Conservation (phyloP, 2,888 invertebrate species). For the Aphidius colemani region DNA sequence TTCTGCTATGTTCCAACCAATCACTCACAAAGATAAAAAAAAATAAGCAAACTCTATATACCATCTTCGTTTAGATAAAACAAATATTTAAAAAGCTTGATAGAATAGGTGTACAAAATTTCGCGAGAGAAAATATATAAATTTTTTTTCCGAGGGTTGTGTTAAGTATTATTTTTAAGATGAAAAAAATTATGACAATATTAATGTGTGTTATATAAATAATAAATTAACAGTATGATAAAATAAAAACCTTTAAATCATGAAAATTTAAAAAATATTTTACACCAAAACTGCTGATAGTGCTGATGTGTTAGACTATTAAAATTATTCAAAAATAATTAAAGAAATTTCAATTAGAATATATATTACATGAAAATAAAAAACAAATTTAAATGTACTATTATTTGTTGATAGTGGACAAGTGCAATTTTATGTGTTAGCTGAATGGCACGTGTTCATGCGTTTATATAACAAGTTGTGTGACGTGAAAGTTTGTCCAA, state of each 20-base stretch:
- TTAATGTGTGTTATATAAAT: too few species aligned
- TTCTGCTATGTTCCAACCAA: conserved; percentile 33
- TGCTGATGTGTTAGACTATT: too few species aligned
- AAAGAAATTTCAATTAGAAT: too few species aligned
- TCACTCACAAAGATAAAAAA: conserved; percentile 40
- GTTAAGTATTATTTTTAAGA: too few species aligned
- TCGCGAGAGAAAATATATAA: not conserved
- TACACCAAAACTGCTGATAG: too few species aligned
- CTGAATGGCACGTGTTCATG: conserved; percentile 56
- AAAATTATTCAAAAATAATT: too few species aligned
- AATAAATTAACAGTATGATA: too few species aligned
- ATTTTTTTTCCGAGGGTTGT: not conserved
- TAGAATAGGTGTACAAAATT: conserved; percentile 14
- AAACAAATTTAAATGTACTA: conserved; percentile 59
- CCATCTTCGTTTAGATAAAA: conserved; percentile 29
- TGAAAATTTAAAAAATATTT: too few species aligned
- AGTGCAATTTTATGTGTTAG: conserved; percentile 49
- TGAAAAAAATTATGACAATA: too few species aligned
- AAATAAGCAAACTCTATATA: conserved; percentile 6
- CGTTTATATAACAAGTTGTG: conserved; percentile 54
- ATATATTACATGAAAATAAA: conserved; percentile 35
- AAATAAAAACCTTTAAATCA: too few species aligned
- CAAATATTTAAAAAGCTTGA: conserved; percentile 1
- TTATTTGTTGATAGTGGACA: conserved; percentile 59
- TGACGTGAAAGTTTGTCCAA: conserved; percentile 51